phyloP scores from a whole-genome alignment of 1,140 invertebrate species.

The Temnothorax nylanderi region DNA sequence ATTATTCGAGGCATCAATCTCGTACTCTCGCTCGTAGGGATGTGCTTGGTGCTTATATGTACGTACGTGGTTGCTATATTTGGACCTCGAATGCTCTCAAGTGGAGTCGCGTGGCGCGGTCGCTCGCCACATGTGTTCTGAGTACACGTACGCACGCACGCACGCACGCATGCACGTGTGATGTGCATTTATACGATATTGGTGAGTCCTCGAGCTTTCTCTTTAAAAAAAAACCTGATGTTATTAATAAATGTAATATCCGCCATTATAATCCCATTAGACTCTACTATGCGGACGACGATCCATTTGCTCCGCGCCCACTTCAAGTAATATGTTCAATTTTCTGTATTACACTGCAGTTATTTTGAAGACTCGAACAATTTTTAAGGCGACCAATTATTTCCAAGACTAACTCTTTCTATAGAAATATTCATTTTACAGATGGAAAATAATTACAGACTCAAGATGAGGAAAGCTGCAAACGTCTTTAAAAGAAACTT shows the following conservation, averaged over 20 bases:
- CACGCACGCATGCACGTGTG: background rate
- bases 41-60: background rate
- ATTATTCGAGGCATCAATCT: slow-evolving; percentile 30
- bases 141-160: slow-evolving; percentile 9
- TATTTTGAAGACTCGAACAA: background rate
- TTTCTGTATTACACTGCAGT: background rate
- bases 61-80: slow-evolving; percentile 68
- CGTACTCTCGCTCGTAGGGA: background rate
- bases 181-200: background rate
- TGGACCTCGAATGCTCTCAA: slow-evolving; percentile 62
- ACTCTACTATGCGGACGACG: background rate
- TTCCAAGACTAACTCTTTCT: no score
- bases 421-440: background rate
- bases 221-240: background rate
- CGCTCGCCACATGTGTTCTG: slow-evolving; percentile 44
- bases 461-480: background rate
- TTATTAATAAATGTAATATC: slow-evolving; percentile 40
- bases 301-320: background rate
- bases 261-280: background rate
- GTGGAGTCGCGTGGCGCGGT: slow-evolving; percentile 71
- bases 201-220: background rate
- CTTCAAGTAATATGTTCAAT: background rate
- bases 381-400: background rate
- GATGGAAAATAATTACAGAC: background rate
- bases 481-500: background rate